phyloP scores from a whole-genome alignment of 2,888 invertebrate genomes.

The Petrolisthes manimaculis region DNA sequence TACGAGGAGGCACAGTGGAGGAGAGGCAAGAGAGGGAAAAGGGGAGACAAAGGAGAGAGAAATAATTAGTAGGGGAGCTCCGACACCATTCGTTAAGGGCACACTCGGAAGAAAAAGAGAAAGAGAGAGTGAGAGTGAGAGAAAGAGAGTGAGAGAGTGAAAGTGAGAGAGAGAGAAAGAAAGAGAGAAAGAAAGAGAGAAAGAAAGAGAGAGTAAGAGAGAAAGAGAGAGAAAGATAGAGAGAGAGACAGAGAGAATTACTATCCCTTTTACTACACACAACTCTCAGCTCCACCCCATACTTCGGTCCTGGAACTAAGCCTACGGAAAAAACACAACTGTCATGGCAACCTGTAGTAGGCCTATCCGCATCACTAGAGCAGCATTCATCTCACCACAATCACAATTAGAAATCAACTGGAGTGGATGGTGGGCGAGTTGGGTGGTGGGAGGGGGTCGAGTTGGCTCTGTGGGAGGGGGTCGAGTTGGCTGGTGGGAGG shows the following conservation, averaged over 20 bases:
- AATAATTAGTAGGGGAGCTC: background rate
- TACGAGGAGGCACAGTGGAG: background rate
- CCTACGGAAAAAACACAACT: too few species aligned
- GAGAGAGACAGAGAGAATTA: background rate
- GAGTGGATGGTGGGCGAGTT: too few species aligned
- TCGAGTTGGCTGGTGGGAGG: background rate
- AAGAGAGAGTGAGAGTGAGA: background rate
- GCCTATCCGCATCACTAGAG: too few species aligned
- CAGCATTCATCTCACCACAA: too few species aligned
- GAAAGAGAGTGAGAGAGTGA: background rate
- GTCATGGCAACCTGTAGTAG: too few species aligned
- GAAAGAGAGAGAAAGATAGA: background rate
- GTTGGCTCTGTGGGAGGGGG: background rate
- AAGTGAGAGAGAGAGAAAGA: background rate
- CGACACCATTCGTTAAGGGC: slow-evolving; percentile 1
- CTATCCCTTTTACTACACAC: background rate
- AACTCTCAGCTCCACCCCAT: background rate
- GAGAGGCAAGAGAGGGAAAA: background rate
- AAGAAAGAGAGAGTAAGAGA: background rate
- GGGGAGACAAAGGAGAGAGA: background rate
- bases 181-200: background rate
- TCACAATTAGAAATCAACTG: too few species aligned
- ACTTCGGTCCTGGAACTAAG: too few species aligned
- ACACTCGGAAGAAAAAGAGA: background rate
- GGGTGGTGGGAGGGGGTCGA: background rate